Percentiles rank a stretch among this genome's conserved stretches.
Conservation (phyloP, 2,797 vertebrate genomes). For the Sandelia bainsii region DNA sequence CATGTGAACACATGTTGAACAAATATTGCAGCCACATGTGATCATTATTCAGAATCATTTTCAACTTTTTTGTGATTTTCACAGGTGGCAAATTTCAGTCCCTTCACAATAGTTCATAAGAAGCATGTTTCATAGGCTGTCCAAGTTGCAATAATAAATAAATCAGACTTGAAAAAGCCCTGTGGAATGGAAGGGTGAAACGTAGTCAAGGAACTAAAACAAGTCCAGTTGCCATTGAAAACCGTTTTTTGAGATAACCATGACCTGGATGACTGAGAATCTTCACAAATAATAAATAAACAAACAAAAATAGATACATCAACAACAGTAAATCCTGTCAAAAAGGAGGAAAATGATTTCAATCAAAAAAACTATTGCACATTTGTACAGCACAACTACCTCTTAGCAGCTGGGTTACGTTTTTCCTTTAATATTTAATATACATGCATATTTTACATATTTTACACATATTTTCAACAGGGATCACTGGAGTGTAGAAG, state of each 20-base stretch:
- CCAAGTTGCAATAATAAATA: too few relatives aligned
- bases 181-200: too few relatives aligned
- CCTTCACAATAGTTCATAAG: not conserved
- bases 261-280: too few relatives aligned
- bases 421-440: too few relatives aligned
- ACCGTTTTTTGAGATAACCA: too few relatives aligned
- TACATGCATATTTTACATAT: too few relatives aligned
- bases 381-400: not conserved
- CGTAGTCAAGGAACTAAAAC: too few relatives aligned
- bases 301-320: too few relatives aligned
- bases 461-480: slow-evolving; percentile 1
- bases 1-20: not conserved
- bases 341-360: not conserved
- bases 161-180: too few relatives aligned
- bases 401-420: not conserved
- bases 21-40: not conserved
- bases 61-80: not conserved
- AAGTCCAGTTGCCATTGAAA: too few relatives aligned
- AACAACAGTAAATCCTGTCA: not conserved
- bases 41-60: not conserved
- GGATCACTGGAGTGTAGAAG: not conserved
- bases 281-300: too few relatives aligned
- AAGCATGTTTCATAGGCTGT: not conserved
- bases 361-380: too few relatives aligned
- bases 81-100: not conserved